Percentiles rank a stretch among this genome's conserved stretches.
phyloP scores from a whole-genome alignment of 2,113 vertebrate species.

The Hippocampus abdominalis region DNA sequence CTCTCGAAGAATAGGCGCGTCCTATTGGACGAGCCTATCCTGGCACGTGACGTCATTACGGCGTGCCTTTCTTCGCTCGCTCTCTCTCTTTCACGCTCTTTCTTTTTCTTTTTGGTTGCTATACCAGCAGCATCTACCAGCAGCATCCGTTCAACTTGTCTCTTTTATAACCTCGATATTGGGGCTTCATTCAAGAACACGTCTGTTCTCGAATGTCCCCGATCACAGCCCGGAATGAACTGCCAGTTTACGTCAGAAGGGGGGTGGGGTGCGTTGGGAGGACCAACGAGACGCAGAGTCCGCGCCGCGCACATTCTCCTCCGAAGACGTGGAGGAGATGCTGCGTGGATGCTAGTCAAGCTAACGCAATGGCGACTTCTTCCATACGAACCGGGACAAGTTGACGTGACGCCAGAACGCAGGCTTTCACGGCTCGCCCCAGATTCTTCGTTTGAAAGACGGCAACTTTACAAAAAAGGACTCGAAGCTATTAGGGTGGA shows the following conservation, averaged over 20 bases:
- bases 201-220: not conserved
- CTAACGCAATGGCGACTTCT: constrained; percentile 27
- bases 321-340: constrained; percentile 51
- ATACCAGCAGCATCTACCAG: not conserved
- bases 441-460: constrained; percentile 33
- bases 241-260: not conserved
- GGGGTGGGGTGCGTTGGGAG: constrained; percentile 25
- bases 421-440: constrained; percentile 8
- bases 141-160: not conserved
- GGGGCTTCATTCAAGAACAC: not conserved
- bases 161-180: not conserved
- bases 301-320: constrained; percentile 46
- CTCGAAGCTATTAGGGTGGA: not conserved
- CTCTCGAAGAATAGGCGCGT: not conserved
- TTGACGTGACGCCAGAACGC: not conserved
- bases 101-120: constrained; percentile 9
- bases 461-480: not conserved
- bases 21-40: constrained; percentile 51
- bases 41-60: constrained; percentile 70
- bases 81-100: constrained; percentile 19
- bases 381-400: not conserved
- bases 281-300: constrained; percentile 51
- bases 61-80: constrained; percentile 19
- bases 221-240: not conserved
- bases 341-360: constrained; percentile 37